Base-by-base conservation (phyloP, 2,797 vertebrate genomes). In the Fistularia tabacaria region DNA sequence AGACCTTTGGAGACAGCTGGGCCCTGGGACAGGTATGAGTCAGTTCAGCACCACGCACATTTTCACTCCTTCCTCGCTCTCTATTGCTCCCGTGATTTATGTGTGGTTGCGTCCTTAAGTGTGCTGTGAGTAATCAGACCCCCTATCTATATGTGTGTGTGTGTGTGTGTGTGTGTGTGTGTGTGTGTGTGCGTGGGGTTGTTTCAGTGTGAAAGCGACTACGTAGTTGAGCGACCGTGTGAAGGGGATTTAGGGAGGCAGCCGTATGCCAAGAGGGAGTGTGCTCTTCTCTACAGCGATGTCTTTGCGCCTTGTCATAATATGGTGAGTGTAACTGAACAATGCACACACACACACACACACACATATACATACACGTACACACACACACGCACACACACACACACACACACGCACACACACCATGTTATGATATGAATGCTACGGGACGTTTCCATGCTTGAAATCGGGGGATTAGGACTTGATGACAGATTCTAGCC, bases 1-100 rank as follows among this genome's bases (percentile, higher is more conserved):
- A 98, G 81, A 88, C 93, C 37, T 98, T 99, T 86, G 97, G 97
- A 85, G 93, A 97, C 73, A 99, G 96, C 76, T 98, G 97, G 97
- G 89, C 94, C 38, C 86, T 98, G 76, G 97, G 97, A 73, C 95
- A 95, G 93, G 96, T 99, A 83, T 46, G 69, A 71, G 10, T 62
- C 57, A 56, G 49, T 69, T 57, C 36, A 50, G 25, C 49, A 37
- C 10, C 58, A 47, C 15, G 44, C 49, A 48, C 53, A 63, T 56
- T 69, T 40, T 59, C 64, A 56, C 11, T 38, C 36, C 43, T 14
- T 38, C 9, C 9, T 10, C n/a, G n/a, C 15, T n/a, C 47, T 49
- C 9, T 36, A 13, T 58, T 63, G 69, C 43, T 66, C 46, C 49
- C 69, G 63, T 80, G 69, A 79, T 76, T 76, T 64, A 66, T 83